Evolutionary conservation across 1,140 invertebrate species (phyloP).

Genomic region (Pantala flavescens): DNA sequence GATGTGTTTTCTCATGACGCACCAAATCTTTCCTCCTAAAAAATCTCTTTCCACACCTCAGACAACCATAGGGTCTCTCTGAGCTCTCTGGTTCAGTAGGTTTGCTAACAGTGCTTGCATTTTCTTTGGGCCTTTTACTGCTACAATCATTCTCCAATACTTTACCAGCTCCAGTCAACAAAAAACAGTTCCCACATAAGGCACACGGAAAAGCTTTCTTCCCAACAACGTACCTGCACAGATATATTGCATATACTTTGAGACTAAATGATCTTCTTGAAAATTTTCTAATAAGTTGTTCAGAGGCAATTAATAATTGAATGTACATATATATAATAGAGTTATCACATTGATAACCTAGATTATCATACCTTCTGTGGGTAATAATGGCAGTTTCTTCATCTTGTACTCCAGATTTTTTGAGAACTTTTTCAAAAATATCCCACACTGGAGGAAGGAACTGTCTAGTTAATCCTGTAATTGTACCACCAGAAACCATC

Average conservation of each 20-base stretch:
- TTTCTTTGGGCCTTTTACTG: neutral
- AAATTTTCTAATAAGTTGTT: no score
- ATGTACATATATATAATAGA: no score
- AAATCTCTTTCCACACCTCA: neutral
- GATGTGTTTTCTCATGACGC: neutral
- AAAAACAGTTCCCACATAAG: constrained; percentile 2
- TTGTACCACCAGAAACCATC: neutral
- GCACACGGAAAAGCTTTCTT: neutral
- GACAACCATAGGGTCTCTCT: neutral
- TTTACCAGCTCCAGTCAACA: neutral
- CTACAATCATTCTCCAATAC: neutral
- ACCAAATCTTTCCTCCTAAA: neutral
- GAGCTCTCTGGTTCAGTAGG: neutral
- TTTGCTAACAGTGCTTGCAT: neutral
- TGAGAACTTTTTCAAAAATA: neutral
- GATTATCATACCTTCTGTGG: neutral
- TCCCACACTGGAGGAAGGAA: neutral
- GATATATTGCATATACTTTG: no score
- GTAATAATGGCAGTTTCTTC: neutral
- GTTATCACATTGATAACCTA: neutral
- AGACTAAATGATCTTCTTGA: no score
- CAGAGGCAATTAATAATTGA: no score
- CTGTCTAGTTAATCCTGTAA: neutral
- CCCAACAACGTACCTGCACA: neutral
- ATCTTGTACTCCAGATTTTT: neutral